phyloP scores from a whole-genome alignment of 2,888 invertebrate genomes.

The Philhelius pedissequus region DNA sequence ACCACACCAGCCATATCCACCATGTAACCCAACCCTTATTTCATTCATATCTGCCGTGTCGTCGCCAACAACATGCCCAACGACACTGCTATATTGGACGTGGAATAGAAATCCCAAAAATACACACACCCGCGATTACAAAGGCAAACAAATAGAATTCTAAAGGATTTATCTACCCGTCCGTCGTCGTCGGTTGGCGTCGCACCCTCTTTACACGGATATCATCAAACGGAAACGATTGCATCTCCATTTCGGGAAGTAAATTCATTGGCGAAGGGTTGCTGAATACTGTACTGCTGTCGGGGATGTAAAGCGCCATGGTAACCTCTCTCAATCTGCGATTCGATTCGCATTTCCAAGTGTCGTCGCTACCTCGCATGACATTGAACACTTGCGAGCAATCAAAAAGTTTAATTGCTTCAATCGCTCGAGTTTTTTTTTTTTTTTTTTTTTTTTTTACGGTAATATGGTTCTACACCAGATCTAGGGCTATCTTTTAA shows the following conservation, averaged over 20 bases:
- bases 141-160: conserved; percentile 27
- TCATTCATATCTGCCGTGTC: neutral
- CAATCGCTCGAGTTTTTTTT: conserved; percentile 37
- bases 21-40: conserved; percentile 56
- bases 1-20: neutral
- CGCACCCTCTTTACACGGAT: conserved; percentile 49
- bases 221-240: conserved; percentile 34
- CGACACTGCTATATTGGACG: neutral
- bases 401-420: conserved; percentile 67
- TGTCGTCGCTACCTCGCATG: conserved; percentile 53
- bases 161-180: conserved; percentile 31
- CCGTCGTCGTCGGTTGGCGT: too few relatives aligned
- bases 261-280: conserved; percentile 34
- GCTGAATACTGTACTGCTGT: neutral
- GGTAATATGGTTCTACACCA: neutral
- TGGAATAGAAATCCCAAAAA: conserved; percentile 9
- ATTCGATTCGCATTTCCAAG: conserved; percentile 63
- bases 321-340: conserved; percentile 58
- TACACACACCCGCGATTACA: neutral
- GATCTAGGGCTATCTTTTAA: conserved; percentile 32
- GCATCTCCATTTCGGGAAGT: conserved; percentile 48
- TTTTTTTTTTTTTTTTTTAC: neutral
- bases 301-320: conserved; percentile 15
- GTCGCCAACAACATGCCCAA: too few relatives aligned
- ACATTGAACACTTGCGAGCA: conserved; percentile 60